These are phyloP conservation scores for Epistrophe eligans DNA, from an alignment of 2,888 invertebrate genomes.

Conservation along the genomic window DNA sequence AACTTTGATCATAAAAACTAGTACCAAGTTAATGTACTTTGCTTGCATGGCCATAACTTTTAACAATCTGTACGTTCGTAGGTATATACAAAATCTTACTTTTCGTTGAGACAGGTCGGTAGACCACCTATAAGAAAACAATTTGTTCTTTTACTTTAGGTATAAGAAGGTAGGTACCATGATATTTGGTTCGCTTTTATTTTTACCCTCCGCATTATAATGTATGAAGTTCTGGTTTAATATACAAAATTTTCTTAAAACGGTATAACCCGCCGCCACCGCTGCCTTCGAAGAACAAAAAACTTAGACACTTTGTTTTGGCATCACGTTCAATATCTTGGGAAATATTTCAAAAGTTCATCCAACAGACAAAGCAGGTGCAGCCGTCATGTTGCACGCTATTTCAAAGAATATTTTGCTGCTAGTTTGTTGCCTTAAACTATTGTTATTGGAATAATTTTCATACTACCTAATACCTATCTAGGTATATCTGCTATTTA, in stretches of 20 bases:
- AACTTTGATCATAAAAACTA: conserved; percentile 49
- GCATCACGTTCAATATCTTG: conserved; percentile 52
- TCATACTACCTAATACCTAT: background rate
- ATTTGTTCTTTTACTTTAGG: conserved; percentile 17
- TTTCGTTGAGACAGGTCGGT: background rate
- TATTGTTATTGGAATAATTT: conserved; percentile 10
- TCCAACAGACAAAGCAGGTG: conserved; percentile 55
- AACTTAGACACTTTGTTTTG: conserved; percentile 35
- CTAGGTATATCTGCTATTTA: no score
- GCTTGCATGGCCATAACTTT: conserved; percentile 34
- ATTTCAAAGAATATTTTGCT: conserved; percentile 35
- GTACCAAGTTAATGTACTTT: background rate
- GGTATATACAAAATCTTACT: conserved; percentile 5
- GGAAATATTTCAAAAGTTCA: conserved; percentile 62
- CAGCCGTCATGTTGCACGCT: conserved; percentile 59
- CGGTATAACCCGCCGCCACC: background rate
- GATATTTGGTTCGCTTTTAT: conserved; percentile 9
- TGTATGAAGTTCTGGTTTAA: conserved; percentile 43
- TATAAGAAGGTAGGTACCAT: background rate
- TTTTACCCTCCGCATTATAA: conserved; percentile 12
- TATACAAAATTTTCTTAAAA: conserved; percentile 31
- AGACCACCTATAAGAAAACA: conserved; percentile 19
- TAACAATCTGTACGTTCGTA: conserved; percentile 19
- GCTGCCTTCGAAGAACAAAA: conserved; percentile 25
- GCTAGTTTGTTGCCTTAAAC: background rate